phyloP scores from a whole-genome alignment of 2,797 vertebrate genomes.

The Austrolebias charrua region DNA sequence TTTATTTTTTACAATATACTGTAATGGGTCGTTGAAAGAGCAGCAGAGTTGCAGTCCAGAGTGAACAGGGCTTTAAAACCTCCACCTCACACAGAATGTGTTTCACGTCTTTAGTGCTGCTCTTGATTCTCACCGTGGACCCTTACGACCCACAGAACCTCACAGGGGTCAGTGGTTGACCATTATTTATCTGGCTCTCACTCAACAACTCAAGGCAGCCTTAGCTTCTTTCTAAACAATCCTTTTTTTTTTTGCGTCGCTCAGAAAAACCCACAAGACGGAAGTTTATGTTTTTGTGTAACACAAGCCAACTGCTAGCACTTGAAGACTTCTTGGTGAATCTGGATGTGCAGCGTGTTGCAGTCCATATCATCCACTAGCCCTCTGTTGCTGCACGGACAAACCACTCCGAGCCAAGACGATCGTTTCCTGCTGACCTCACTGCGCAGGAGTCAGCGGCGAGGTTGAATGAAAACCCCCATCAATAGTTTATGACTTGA shows the following conservation, averaged over 20 bases:
- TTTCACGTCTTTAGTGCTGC: constrained; percentile 10
- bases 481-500: constrained; percentile 48
- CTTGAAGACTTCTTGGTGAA: constrained; percentile 56
- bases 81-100: neutral
- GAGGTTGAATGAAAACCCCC: constrained; percentile 49
- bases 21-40: no score
- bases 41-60: no score
- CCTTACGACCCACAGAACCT: neutral
- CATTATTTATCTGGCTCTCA: constrained; percentile 29
- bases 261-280: constrained; percentile 4
- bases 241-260: constrained; percentile 4
- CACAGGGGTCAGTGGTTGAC: constrained; percentile 8
- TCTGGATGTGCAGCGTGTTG: constrained; percentile 22
- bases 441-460: constrained; percentile 42
- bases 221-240: constrained; percentile 13
- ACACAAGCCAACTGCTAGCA: constrained; percentile 46
- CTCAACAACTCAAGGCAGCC: constrained; percentile 5
- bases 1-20: no score
- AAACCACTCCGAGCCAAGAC: constrained; percentile 22
- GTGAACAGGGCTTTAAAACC: no score
- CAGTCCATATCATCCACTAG: constrained; percentile 16
- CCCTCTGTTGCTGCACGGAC: constrained; percentile 1
- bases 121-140: constrained; percentile 15
- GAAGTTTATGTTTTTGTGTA: constrained; percentile 22
- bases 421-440: constrained; percentile 62